Percentiles rank a stretch among this genome's conserved stretches.
Conservation (phyloP, 35 echinoderm and acorn worm species). For the Ophiothrix spiculata region DNA sequence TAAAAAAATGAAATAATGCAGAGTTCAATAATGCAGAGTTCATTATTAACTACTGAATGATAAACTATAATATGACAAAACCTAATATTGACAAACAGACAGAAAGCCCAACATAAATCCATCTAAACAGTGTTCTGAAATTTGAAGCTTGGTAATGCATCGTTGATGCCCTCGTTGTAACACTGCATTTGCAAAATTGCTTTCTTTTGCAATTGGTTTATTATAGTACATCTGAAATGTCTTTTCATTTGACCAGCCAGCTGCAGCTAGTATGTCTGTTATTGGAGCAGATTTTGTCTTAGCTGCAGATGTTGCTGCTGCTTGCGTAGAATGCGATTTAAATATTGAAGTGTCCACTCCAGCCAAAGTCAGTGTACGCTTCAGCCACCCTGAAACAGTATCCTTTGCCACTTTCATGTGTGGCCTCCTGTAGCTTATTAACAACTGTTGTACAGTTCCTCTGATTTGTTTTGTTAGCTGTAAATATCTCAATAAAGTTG, state of each 20-base stretch:
- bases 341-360: not conserved
- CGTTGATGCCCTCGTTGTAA: no score
- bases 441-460: not conserved
- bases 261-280: not conserved
- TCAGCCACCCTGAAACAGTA: not conserved
- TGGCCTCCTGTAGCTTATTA: not conserved
- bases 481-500: not conserved
- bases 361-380: not conserved
- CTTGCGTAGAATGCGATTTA: not conserved
- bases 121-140: no score
- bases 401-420: not conserved
- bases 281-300: not conserved
- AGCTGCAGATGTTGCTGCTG: not conserved
- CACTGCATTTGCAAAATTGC: conserved; percentile 5
- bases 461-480: not conserved
- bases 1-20: no score
- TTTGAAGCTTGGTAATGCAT: no score
- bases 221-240: conserved; percentile 74
- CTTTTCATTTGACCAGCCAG: conserved; percentile 3
- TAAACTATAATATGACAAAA: no score
- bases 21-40: no score
- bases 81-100: no score
- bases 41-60: no score
- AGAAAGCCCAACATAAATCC: no score
- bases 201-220: conserved; percentile 37